These are phyloP conservation scores for Leptopterna dolabrata DNA, from an alignment of 2,888 invertebrate species.

Conservation along the genomic window DNA sequence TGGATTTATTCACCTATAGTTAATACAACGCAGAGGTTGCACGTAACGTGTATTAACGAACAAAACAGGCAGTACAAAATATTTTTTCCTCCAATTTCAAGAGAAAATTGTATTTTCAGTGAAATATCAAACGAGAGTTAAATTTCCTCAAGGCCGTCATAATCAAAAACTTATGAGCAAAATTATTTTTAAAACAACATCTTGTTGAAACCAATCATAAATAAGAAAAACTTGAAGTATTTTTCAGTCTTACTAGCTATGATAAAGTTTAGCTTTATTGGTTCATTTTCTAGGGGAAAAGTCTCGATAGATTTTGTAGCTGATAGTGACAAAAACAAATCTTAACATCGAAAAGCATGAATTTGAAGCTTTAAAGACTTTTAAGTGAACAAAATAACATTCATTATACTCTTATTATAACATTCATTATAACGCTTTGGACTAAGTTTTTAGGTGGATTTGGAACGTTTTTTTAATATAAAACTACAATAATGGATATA, in stretches of 20 bases:
- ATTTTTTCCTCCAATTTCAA: too few species aligned
- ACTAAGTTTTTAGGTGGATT: neutral
- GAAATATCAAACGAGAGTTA: too few species aligned
- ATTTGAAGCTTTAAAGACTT: constrained; percentile 27
- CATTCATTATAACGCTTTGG: constrained; percentile 14
- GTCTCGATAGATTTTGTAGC: neutral
- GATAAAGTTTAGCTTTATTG: neutral
- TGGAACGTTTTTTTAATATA: neutral
- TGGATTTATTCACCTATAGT: too few species aligned
- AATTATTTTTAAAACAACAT: too few species aligned
- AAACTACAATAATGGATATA: neutral
- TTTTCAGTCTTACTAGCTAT: neutral
- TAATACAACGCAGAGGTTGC: too few species aligned
- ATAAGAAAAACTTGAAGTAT: neutral
- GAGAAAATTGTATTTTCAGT: too few species aligned
- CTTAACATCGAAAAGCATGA: constrained; percentile 18
- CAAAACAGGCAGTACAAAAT: too few species aligned
- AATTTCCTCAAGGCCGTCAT: too few species aligned
- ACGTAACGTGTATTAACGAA: too few species aligned
- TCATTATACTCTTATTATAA: neutral
- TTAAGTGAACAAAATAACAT: neutral
- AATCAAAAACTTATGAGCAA: too few species aligned
- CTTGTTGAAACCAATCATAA: neutral
- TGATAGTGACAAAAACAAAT: neutral
- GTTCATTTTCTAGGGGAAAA: neutral